Conservation (phyloP, 2,797 vertebrate species). For the Ciconia nigra region DNA sequence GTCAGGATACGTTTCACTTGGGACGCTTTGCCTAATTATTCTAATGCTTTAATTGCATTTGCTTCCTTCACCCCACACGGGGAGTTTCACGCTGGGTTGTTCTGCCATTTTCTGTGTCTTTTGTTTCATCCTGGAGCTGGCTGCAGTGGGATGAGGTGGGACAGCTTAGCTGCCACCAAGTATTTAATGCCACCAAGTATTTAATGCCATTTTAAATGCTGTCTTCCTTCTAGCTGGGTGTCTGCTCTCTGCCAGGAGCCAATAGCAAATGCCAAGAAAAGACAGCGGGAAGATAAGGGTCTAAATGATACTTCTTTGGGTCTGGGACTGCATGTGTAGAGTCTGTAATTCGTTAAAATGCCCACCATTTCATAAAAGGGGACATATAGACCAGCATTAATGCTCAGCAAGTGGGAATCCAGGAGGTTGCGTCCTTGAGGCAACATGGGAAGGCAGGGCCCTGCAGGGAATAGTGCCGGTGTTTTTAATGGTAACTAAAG, state of each 20-base stretch:
- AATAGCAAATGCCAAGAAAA: not conserved
- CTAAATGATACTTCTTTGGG: not conserved
- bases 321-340: not conserved
- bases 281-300: not conserved
- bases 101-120: not conserved
- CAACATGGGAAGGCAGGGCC: not conserved
- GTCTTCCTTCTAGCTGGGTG: not conserved
- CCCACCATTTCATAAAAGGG: not conserved
- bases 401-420: not conserved
- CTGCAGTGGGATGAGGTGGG: not conserved
- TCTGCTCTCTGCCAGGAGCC: not conserved
- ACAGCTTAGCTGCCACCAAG: not conserved
- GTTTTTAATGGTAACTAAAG: not conserved
- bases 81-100: not conserved
- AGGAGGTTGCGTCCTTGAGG: not conserved
- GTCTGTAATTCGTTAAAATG: not conserved
- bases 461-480: not conserved
- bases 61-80: not conserved
- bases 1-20: not conserved
- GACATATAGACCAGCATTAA: not conserved
- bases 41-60: conserved; percentile 31
- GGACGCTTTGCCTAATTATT: conserved; percentile 19
- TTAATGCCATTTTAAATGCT: not conserved
- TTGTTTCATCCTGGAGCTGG: not conserved
- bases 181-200: not conserved